Evolutionary conservation across 1,140 invertebrate species (phyloP).

Genomic region (Catajapyx aquilonaris): DNA sequence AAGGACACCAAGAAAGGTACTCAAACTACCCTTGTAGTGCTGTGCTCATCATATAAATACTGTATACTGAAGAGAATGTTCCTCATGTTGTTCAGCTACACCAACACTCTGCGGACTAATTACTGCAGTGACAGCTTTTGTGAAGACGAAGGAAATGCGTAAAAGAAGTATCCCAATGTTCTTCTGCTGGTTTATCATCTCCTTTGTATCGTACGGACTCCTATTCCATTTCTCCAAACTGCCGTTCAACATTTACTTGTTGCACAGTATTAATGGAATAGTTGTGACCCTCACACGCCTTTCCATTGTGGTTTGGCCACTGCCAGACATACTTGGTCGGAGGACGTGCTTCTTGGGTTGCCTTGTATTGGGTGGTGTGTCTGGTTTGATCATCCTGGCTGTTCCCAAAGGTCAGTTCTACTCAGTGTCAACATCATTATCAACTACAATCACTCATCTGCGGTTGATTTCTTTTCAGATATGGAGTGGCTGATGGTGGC

Average conservation of each 20-base stretch:
- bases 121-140: no score
- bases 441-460: no score
- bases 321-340: background rate
- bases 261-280: background rate
- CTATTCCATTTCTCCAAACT: background rate
- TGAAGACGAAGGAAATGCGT: background rate
- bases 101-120: no score
- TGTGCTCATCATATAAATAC: no score
- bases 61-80: no score
- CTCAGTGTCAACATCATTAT: no score
- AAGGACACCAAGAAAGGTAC: no score
- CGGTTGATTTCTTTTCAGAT: no score
- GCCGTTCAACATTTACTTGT: background rate
- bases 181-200: background rate
- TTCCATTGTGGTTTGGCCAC: background rate
- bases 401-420: background rate
- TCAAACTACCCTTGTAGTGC: no score
- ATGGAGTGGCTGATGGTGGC: no score
- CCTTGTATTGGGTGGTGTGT: background rate
- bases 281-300: background rate
- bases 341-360: background rate
- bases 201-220: background rate
- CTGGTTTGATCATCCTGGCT: background rate
- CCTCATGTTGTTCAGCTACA: no score
- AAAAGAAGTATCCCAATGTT: background rate